Base-by-base conservation (phyloP, 2,797 vertebrate species). In the Acanthurus lineatus region DNA sequence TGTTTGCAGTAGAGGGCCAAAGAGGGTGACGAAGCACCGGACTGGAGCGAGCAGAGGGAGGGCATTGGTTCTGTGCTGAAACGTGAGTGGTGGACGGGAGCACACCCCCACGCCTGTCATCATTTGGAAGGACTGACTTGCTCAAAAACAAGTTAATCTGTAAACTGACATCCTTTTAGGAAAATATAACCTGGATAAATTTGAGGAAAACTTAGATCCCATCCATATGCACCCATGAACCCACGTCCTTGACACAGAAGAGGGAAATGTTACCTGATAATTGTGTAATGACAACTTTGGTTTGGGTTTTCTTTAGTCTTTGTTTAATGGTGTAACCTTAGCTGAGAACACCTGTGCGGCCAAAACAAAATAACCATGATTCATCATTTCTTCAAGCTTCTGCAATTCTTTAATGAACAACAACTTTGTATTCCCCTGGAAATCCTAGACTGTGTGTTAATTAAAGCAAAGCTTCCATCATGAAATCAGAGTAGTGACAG, bases 31-130 rank as follows among this genome's bases (percentile, higher is more conserved):
- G 16, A 44, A 42, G 60, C 78, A 44, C 69, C 63, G 7, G 42
- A 71, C 22, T 48, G 70, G 71, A 44, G 66, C 9, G 3, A 58
- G 73, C 44, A 47, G 17, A 60, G 63, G 85, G 61, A 35, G 68
- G 83, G 75, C 17, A 53, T 40, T 1, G 28, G 44, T 12, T 7
- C 58, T 4, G 28, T 38, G 70, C 77, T 40, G 40, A 60, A 17
- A 8, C 69, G 40, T 85, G 92, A 93, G 54, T 90, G 91, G 92
- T 76, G 49, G 69, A 85, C 1, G 0, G 6, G 19, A 9, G n/a
- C 83, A 90, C 91, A 89, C 90, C 79, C 90, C 82, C 61, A 54
- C 15, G 9, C 3, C 68, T 62, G 78, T 88, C 82, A 84, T 74
- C 38, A 51, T 73, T 0, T 12, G 10, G 47, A 3, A 25, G 52